Evolutionary conservation across 1,140 invertebrate genomes (phyloP), one percentile per base, ranked within the genome.

Genomic region (Eciton burchellii): DNA sequence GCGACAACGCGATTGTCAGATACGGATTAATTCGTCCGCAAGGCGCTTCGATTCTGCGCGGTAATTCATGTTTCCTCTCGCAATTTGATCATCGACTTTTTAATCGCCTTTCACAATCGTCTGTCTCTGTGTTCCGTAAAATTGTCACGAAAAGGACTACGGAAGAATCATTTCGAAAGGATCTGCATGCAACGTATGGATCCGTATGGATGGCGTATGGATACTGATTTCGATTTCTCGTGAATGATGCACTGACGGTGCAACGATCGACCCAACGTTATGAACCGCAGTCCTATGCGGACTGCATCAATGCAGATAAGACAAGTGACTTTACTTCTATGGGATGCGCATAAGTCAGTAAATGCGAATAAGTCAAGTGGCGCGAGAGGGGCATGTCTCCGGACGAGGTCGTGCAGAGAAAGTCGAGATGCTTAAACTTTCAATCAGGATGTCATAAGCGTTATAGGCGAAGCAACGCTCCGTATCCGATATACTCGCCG

Each of bases 361-460:
- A 49, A 76, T 76, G 72, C 45, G 59, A 76, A 54, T 54, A 76
- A 76, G 19, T 76, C 72, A 76, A 76, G 72, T 74, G 57, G 45
- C 72, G 45, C 72, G 59, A 72, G 59, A 72, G 72, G 43, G 26
- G 57, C 57, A 76, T 76, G 72, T 63, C 72, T 63, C 59, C 35
- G 45, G 72, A 76, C 19, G 72, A 76, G 72, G 72, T 63, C 72
- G 72, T 76, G 72, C 45, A 76, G 72, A 76, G 72, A 76, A 76
- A 76, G 72, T 65, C 11, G 72, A 63, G 72, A 76, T 76, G 72
- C 59, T 76, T 65, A 76, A 76, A 76, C 72, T 76, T 76, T 76
- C 72, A 76, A 76, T 76, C 72, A 76, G 71, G 56, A 74, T 76
- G 59, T 76, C 59, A 76, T 76, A 76, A 74, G 59, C 26, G 56